Base-by-base conservation (phyloP, 2,113 vertebrate species). In the Leucoraja erinaceus region DNA sequence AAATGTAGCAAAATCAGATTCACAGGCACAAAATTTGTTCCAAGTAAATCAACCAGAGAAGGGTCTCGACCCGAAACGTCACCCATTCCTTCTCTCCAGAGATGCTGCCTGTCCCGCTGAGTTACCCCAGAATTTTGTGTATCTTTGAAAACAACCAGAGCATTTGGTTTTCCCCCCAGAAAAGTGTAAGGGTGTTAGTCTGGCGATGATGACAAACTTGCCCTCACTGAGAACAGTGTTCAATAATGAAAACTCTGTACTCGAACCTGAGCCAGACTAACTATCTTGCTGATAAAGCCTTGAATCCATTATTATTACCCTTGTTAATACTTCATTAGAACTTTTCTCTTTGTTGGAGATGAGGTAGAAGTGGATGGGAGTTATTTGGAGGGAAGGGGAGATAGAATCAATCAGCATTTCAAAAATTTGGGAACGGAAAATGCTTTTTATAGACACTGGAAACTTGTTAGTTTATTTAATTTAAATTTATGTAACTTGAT, bases 191-290 rank as follows among this genome's bases (percentile, higher is more conserved):
- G 3, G 0, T 10, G 20, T 63, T 88, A 70, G 84, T 72, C 84
- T 72, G 63, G 84, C 31, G 25, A 90, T 93, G 28, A 72, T 93
- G n/a, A 54, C 47, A 47, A 33, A 7, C 78, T 88, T 93, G 61
- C 56, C 72, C 68, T 93, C 47, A 72, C 81, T 93, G 66, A 47
- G 70, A 72, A 68, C 8, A 66, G 16, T 38, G 59, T 66, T 93
- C 31, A 1, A 33, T 63, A 31, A 20, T 72, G 61, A 93, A 31
- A 86, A 56, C 31, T 74, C 66, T 93, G 31, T 86, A 90, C 61
- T 70, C 83, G 31, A 72, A 38, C 28, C 66, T 93, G 83, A 86
- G 93, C 78, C 68, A 90, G n/a, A 90, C 38, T 33, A 28, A 47
- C 1, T 31, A 8, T 66, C 8, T 33, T 20, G 16, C 31, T 91